A percentile compares a stretch with the other conserved stretches of the same genome.
phyloP scores from a whole-genome alignment of 1,140 invertebrate genomes.

The Phenacoccus solenopsis region DNA sequence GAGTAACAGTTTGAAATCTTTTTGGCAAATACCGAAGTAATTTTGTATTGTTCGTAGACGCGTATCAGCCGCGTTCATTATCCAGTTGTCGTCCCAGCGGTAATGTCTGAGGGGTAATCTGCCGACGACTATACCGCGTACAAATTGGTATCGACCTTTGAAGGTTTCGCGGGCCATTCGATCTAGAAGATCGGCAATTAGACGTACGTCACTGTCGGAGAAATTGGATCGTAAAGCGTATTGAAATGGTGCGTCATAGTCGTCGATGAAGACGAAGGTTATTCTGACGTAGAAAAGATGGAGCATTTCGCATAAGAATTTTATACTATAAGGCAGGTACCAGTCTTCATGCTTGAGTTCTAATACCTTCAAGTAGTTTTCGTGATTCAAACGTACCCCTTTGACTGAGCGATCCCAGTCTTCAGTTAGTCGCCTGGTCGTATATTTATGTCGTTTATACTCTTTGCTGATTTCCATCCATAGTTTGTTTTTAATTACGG shows the following conservation, averaged over 20 bases:
- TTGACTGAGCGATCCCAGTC: no score
- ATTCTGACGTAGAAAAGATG: not conserved
- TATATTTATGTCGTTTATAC: not conserved
- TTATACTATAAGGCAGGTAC: no score
- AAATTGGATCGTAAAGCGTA: not conserved
- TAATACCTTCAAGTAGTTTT: no score
- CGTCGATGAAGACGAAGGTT: not conserved
- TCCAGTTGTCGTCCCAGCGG: not conserved
- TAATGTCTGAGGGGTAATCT: not conserved
- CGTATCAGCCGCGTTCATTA: not conserved
- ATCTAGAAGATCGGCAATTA: not conserved
- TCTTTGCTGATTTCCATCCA: not conserved
- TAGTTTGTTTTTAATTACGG: not conserved
- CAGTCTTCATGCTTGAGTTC: no score
- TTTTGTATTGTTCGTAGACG: not conserved
- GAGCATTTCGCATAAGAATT: not conserved
- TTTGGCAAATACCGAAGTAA: not conserved
- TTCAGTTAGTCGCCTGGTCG: not conserved
- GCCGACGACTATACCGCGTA: not conserved
- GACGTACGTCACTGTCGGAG: not conserved
- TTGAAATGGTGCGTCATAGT: not conserved
- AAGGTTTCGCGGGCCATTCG: no score
- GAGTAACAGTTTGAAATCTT: not conserved
- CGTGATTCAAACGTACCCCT: no score
- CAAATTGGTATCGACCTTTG: not conserved